Conservation (phyloP, 2,113 vertebrate genomes). For the Ia io region DNA sequence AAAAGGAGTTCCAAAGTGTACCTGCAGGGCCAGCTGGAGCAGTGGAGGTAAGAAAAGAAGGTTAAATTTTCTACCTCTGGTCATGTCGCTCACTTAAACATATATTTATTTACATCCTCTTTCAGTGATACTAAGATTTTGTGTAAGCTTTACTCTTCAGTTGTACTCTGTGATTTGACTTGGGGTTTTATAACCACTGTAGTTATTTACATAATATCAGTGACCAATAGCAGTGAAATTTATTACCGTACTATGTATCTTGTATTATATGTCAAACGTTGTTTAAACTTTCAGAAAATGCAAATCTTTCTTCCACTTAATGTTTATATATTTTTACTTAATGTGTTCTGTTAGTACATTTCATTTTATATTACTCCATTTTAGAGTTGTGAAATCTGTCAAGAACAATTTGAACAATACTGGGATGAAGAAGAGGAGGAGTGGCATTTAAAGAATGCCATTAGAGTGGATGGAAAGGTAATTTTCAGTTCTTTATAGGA, state of each 20-base stretch:
- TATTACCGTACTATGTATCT: not conserved
- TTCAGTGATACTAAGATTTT: not conserved
- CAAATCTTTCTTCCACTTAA: not conserved
- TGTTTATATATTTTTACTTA: slow-evolving; percentile 34
- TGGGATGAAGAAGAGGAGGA: slow-evolving; percentile 99
- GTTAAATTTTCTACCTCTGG: not conserved
- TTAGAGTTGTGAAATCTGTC: slow-evolving; percentile 97
- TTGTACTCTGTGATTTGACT: not conserved
- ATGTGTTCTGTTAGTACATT: slow-evolving; percentile 16
- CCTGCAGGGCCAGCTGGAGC: slow-evolving; percentile 94
- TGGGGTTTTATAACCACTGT: slow-evolving; percentile 2
- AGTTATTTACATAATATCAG: not conserved
- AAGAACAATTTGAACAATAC: slow-evolving; percentile 97
- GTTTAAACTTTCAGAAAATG: not conserved
- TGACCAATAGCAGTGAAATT: not conserved
- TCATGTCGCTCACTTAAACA: not conserved
- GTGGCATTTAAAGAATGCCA: slow-evolving; percentile 97
- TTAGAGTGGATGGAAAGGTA: slow-evolving; percentile 96
- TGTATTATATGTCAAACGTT: not conserved
- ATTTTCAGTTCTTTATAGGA: slow-evolving; percentile 34
- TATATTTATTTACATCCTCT: not conserved
- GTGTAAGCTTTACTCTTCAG: not conserved
- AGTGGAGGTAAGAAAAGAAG: slow-evolving; percentile 86
- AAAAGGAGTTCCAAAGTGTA: slow-evolving; percentile 96
- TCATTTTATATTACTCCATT: slow-evolving; percentile 61